Conservation (phyloP, 2,113 vertebrate species). For the Toxotes chatareus region DNA sequence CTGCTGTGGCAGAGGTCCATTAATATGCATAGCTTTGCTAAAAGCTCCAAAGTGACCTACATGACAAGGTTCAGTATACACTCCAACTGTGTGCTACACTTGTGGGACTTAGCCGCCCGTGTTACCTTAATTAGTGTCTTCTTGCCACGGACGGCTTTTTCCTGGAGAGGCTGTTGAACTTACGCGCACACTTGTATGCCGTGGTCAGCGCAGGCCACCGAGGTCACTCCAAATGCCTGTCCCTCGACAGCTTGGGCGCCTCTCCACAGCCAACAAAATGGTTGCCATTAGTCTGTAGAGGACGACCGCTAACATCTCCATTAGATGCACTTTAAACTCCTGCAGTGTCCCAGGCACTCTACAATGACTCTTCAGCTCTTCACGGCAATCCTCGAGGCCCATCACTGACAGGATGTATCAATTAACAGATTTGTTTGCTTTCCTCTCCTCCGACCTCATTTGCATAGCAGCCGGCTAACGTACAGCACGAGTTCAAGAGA, state of each 20-base stretch:
- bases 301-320: slow-evolving; percentile 57
- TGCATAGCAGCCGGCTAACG: slow-evolving; percentile 70
- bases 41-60: slow-evolving; percentile 84
- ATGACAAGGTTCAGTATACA: slow-evolving; percentile 83
- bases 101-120: slow-evolving; percentile 66
- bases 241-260: slow-evolving; percentile 62
- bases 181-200: slow-evolving; percentile 44
- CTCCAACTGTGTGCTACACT: slow-evolving; percentile 77
- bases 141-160: slow-evolving; percentile 50
- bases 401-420: slow-evolving; percentile 65
- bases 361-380: slow-evolving; percentile 58
- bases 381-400: slow-evolving; percentile 71
- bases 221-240: slow-evolving; percentile 55
- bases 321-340: slow-evolving; percentile 76
- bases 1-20: slow-evolving; percentile 66
- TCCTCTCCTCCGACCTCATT: slow-evolving; percentile 73
- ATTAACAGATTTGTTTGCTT: slow-evolving; percentile 83
- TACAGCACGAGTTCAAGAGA: slow-evolving; percentile 66
- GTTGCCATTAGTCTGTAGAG: slow-evolving; percentile 72
- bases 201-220: slow-evolving; percentile 58
- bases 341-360: slow-evolving; percentile 25
- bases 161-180: slow-evolving; percentile 72
- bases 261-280: slow-evolving; percentile 70
- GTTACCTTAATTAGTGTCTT: slow-evolving; percentile 80
- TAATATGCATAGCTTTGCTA: slow-evolving; percentile 84